phyloP scores from a whole-genome alignment of 2,113 vertebrate species.

The Echinops telfairi region DNA sequence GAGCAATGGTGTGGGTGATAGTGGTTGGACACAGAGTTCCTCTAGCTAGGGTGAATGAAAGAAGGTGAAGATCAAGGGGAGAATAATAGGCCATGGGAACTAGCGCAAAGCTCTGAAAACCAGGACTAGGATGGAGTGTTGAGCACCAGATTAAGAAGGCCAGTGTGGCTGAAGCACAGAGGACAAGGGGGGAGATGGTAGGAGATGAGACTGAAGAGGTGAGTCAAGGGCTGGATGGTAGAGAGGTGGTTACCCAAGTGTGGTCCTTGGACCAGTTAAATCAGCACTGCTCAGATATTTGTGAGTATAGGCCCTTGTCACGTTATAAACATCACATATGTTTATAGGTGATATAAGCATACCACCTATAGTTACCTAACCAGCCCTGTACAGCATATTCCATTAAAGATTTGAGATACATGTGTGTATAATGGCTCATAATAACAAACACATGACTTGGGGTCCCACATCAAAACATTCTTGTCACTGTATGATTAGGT shows the following conservation, averaged over 20 bases:
- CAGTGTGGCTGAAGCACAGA: not conserved
- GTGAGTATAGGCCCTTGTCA: not conserved
- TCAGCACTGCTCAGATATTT: not conserved
- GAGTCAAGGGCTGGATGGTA: not conserved
- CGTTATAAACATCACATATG: not conserved
- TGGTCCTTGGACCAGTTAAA: not conserved
- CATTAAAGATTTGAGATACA: not conserved
- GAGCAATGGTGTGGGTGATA: not conserved
- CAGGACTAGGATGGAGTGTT: not conserved
- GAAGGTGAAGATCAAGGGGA: not conserved
- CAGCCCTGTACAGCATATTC: not conserved
- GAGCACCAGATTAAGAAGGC: not conserved
- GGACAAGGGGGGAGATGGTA: not conserved
- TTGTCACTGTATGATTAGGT: not conserved
- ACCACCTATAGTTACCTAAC: not conserved
- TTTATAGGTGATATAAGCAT: too few species aligned
- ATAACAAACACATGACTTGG: not conserved
- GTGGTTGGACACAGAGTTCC: not conserved
- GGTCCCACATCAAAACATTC: not conserved
- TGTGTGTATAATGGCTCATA: not conserved
- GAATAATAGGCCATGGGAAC: not conserved
- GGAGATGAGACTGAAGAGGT: not conserved
- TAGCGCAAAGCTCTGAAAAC: not conserved
- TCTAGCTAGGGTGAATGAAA: not conserved
- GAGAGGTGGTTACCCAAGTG: not conserved